phyloP scores from a whole-genome alignment of 2,797 vertebrate genomes.

The Rhynchonycteris naso region DNA sequence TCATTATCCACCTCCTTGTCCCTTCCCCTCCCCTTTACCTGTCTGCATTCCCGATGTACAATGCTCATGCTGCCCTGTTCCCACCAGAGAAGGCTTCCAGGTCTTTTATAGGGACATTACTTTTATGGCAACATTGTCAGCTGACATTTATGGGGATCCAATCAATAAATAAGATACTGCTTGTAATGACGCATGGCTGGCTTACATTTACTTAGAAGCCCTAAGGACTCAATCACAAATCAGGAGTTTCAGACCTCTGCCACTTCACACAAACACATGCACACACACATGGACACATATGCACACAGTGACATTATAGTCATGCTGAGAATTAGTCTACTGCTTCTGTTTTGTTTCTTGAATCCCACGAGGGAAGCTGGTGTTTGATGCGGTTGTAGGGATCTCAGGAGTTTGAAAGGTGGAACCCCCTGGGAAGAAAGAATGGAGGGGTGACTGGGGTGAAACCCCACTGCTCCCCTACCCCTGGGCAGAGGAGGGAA shows the following conservation, averaged over 20 bases:
- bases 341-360: background rate
- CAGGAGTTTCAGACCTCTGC: background rate
- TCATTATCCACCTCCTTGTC: background rate
- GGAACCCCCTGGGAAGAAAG: background rate
- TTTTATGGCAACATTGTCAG: constrained; percentile 66
- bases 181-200: constrained; percentile 58
- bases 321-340: background rate
- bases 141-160: constrained; percentile 70
- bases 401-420: background rate
- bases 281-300: too few relatives aligned
- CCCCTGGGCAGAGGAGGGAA: background rate
- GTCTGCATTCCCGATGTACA: background rate
- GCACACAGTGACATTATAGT: background rate
- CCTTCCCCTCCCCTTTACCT: background rate
- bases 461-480: background rate
- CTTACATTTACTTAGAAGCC: constrained; percentile 69
- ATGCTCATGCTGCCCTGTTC: background rate
- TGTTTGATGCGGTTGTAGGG: background rate
- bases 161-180: constrained; percentile 78
- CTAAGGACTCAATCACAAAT: background rate
- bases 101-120: background rate
- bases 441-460: background rate
- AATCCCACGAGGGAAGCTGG: background rate
- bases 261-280: background rate
- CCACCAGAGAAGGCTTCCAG: background rate